phyloP scores from a whole-genome alignment of 2,888 invertebrate species.

The Ctenicera cuprea region DNA sequence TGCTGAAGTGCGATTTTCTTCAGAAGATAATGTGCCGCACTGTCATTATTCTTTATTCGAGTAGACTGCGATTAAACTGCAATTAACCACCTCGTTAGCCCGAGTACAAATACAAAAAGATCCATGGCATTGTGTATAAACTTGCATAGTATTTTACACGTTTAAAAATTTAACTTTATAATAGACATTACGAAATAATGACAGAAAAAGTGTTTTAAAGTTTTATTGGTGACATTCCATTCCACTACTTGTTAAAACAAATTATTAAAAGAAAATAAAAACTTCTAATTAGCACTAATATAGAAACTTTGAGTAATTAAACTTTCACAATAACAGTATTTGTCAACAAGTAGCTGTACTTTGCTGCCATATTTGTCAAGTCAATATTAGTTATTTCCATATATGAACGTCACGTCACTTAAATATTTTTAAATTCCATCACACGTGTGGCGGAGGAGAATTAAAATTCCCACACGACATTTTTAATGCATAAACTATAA shows the following conservation, averaged over 20 bases:
- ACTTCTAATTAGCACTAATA: slow-evolving; percentile 26
- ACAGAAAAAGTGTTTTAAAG: no score
- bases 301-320: slow-evolving; percentile 26
- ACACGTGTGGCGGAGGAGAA: slow-evolving; percentile 37
- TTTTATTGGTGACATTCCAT: slow-evolving; percentile 4
- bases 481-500: slow-evolving; percentile 22
- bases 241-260: slow-evolving; percentile 18
- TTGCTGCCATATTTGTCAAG: slow-evolving; percentile 45
- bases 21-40: slow-evolving; percentile 29
- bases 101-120: slow-evolving; percentile 16
- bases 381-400: slow-evolving; percentile 49
- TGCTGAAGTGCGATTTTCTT: slow-evolving; percentile 35
- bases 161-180: no score
- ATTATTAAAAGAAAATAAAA: slow-evolving; percentile 17
- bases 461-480: slow-evolving; percentile 36
- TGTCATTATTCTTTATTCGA: slow-evolving; percentile 28
- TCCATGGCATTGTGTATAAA: not conserved
- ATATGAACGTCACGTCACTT: slow-evolving; percentile 39
- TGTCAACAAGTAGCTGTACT: slow-evolving; percentile 44
- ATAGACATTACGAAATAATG: no score
- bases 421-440: slow-evolving; percentile 34
- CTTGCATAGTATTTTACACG: no score
- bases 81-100: slow-evolving; percentile 34
- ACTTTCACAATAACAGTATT: slow-evolving; percentile 44
- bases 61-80: slow-evolving; percentile 34